Conservation (phyloP, 2,888 invertebrate genomes). For the Seira ritae region DNA sequence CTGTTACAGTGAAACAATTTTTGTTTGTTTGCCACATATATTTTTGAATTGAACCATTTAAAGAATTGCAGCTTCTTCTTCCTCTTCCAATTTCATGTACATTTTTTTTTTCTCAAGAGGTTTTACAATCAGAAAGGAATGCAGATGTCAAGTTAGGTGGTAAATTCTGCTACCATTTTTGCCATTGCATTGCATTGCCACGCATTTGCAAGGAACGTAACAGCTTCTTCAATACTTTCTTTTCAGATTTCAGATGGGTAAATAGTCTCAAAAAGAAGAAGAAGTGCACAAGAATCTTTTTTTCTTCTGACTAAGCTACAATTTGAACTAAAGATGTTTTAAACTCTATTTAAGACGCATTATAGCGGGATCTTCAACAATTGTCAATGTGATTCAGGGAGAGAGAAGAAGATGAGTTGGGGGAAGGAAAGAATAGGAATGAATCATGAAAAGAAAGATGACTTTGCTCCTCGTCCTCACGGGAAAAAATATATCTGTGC, state of each 20-base stretch:
- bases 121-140: conserved; percentile 43
- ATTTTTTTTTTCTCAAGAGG: background rate
- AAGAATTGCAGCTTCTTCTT: background rate
- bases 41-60: background rate
- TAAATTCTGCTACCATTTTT: background rate
- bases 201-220: too few relatives aligned
- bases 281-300: background rate
- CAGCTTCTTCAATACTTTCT: background rate
- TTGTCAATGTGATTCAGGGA: conserved; percentile 53
- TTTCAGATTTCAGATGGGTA: background rate
- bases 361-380: conserved; percentile 58
- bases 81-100: background rate
- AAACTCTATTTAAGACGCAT: conserved; percentile 45
- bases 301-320: conserved; percentile 9
- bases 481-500: conserved; percentile 47
- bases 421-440: conserved; percentile 32
- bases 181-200: too few relatives aligned
- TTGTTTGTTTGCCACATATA: background rate
- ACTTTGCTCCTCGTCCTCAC: conserved; percentile 11
- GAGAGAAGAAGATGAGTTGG: conserved; percentile 16
- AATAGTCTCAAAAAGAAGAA: background rate
- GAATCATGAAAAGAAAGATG: conserved; percentile 37
- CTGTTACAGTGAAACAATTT: conserved; percentile 14
- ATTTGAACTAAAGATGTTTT: conserved; percentile 16
- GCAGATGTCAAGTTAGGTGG: conserved; percentile 32